Evolutionary conservation across 2,888 invertebrate species (phyloP), one percentile per base, ranked within the genome.

Genomic region (Cosmia pyralina): DNA sequence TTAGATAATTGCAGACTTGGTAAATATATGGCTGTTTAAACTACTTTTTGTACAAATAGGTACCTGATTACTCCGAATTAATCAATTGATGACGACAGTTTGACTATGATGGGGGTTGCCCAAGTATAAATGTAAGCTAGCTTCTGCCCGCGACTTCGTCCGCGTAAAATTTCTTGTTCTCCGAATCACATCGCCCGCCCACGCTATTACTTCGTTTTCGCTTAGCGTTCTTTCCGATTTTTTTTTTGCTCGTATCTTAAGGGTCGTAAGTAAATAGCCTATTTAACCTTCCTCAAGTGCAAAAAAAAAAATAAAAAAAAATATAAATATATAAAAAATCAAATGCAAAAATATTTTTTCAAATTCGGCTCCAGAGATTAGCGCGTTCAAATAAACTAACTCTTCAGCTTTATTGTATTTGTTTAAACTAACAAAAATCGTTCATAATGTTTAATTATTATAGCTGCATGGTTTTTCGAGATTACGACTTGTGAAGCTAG

Each of bases 61-160:
- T n/a, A 65, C 17, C 22, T 52, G 59, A 60, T 57, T 62, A 69
- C 57, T 58, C n/a, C n/a, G 19, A 44, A 55, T 38, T 69, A 66
- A 79, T 63, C 28, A 75, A 66, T 81, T 66, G 57, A 69, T 69
- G 69, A 66, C 58, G 76, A 75, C 75, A 66, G n/a, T 60, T 53
- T 75, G 65, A 81, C 67, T 57, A 75, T 72, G 41, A 75, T 62
- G 0, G 34, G 17, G 2, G 17, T 34, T 72, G 34, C 41, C 34
- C 22, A 64, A 59, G 17, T 48, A 13, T 46, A 38, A 38, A 28
- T 41, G 0, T 50, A n/a, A n/a, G n/a, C 50, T 50, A 50, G 50
- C 4, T n/a, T 19, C 19, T 50, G 19, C n/a, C 8, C 50, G 52
- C n/a, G 11, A 10, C 52, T 52, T 52, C 11, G 4, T 11, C 52